phyloP scores from a whole-genome alignment of 2,888 invertebrate species.

The Drosophila robusta region DNA sequence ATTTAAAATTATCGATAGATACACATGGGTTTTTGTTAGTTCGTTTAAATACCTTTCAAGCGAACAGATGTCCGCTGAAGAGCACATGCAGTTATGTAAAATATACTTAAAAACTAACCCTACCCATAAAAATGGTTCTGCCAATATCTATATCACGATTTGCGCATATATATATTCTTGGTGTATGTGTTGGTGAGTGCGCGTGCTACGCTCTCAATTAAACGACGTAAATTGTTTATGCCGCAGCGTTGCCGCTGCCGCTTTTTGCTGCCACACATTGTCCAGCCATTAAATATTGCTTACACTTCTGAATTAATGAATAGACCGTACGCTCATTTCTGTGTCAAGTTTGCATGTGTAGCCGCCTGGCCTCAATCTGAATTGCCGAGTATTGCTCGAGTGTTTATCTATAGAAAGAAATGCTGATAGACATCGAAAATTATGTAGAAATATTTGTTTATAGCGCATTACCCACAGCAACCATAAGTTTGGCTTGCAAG shows the following conservation, averaged over 20 bases:
- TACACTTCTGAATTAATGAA: slow-evolving; percentile 65
- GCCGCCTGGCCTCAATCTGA: slow-evolving; percentile 55
- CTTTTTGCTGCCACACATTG: slow-evolving; percentile 40
- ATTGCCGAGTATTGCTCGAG: slow-evolving; percentile 10
- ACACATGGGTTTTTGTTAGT: no score
- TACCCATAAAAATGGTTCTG: no score
- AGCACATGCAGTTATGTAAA: no score
- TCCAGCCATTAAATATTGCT: slow-evolving; percentile 65
- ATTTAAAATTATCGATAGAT: no score
- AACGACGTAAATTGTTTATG: slow-evolving; percentile 53
- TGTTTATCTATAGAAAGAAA: slow-evolving; percentile 33
- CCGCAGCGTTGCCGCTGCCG: slow-evolving; percentile 22
- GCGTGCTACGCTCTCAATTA: slow-evolving; percentile 53
- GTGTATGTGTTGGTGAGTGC: slow-evolving; percentile 7
- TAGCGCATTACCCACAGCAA: slow-evolving; percentile 4
- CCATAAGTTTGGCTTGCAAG: slow-evolving; percentile 3
- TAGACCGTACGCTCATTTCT: slow-evolving; percentile 52
- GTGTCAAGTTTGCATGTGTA: slow-evolving; percentile 70
- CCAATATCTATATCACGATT: background rate
- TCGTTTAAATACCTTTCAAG: no score
- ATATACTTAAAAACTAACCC: no score
- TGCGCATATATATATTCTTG: slow-evolving; percentile 36
- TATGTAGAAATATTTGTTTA: slow-evolving; percentile 27
- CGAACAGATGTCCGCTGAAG: no score
- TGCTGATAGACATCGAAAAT: slow-evolving; percentile 22